These are phyloP conservation scores for Mastomys natalensis DNA, from an alignment of 2,113 vertebrate genomes.

Conservation along the genomic window DNA sequence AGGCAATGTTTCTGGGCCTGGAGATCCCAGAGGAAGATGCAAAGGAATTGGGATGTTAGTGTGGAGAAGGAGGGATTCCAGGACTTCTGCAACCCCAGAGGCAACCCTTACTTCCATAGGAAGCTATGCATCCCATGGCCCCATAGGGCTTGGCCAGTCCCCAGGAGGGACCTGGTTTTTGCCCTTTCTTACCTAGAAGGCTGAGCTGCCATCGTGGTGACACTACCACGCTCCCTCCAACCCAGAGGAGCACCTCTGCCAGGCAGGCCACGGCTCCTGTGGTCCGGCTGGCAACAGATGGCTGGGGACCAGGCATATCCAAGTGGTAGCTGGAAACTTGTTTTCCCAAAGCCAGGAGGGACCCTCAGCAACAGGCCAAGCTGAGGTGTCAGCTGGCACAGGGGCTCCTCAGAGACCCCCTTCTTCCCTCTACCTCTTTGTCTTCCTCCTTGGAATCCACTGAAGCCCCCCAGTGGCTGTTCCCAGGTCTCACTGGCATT, in stretches of 20 bases:
- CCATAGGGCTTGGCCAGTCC: not conserved
- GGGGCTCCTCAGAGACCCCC: not conserved
- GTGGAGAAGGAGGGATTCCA: not conserved
- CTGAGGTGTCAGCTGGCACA: rapidly evolving
- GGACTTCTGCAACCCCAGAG: not conserved
- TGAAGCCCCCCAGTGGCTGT: not conserved
- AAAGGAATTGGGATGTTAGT: not conserved
- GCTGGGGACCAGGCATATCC: not conserved
- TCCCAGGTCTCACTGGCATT: not conserved
- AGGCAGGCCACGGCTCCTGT: slow-evolving; percentile 84
- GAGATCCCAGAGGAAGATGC: not conserved
- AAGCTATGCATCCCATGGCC: not conserved
- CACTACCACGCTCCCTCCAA: slow-evolving; percentile 88
- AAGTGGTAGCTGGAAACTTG: rapidly evolving
- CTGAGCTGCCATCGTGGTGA: slow-evolving; percentile 90
- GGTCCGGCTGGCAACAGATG: slow-evolving; percentile 70
- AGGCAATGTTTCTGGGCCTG: rapidly evolving
- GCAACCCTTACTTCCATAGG: not conserved
- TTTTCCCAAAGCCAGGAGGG: not conserved
- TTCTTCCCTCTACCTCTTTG: not conserved
- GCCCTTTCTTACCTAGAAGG: slow-evolving; percentile 91
- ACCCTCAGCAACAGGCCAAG: not conserved
- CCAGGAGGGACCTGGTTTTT: not conserved
- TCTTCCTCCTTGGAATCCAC: not conserved
- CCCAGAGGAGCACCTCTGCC: slow-evolving; percentile 92